These are phyloP conservation scores for Diacarnus erythraeanus DNA, from an alignment of 37 sponge, comb jelly and placozoan species.

Conservation along the genomic window DNA sequence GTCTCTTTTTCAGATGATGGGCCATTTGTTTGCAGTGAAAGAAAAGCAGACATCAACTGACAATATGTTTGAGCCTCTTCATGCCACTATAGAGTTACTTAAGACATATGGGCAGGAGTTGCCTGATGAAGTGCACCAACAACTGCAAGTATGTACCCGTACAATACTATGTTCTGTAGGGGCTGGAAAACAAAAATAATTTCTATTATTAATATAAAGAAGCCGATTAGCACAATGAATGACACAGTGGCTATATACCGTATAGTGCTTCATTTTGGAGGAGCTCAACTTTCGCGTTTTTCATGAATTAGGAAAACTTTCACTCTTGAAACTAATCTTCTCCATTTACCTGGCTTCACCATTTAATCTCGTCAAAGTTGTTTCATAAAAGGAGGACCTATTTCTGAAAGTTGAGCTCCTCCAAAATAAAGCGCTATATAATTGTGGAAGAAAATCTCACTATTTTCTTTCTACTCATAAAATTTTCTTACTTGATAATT, in stretches of 20 bases:
- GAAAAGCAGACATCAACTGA: conserved; percentile 77
- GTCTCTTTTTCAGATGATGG: conserved; percentile 60
- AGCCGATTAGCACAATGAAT: no score
- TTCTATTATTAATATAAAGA: not conserved
- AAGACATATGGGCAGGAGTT: conserved; percentile 98
- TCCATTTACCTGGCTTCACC: no score
- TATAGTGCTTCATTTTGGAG: not conserved
- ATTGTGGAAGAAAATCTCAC: not conserved
- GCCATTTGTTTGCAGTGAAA: conserved; percentile 84
- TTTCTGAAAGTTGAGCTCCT: no score
- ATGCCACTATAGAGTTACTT: conserved; percentile 92
- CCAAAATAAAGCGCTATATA: no score
- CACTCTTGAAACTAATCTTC: no score
- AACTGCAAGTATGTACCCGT: conserved; percentile 51
- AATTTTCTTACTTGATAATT: not conserved
- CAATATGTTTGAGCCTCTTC: conserved; percentile 97
- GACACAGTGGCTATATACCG: no score
- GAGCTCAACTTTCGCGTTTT: not conserved
- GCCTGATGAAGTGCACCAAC: conserved; percentile 92
- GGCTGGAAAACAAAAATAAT: not conserved
- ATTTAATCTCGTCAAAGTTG: no score
- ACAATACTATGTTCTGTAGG: not conserved
- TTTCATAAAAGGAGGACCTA: no score
- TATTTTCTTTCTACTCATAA: not conserved
- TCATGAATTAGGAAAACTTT: no score